These are phyloP conservation scores for Melipona quadrifasciata DNA, from an alignment of 1,140 invertebrate genomes.

Conservation along the genomic window DNA sequence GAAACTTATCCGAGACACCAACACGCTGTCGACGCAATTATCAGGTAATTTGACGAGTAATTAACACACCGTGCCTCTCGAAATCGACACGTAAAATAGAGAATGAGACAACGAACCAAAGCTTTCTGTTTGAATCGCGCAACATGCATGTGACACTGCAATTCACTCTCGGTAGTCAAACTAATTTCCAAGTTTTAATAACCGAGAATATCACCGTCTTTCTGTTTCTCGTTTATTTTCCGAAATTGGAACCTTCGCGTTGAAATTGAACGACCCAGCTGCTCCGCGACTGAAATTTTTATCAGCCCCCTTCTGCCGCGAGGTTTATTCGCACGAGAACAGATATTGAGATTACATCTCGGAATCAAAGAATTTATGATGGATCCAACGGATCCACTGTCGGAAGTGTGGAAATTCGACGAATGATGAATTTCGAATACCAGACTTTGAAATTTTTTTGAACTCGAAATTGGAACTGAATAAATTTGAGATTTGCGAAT, in stretches of 20 bases:
- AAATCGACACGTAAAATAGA: not conserved
- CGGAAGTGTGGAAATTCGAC: not conserved
- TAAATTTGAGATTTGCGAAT: no score
- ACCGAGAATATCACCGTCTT: no score
- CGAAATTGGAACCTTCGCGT: no score
- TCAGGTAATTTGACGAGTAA: not conserved
- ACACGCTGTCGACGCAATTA: not conserved
- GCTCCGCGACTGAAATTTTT: not conserved
- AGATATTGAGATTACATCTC: not conserved
- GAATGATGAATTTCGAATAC: not conserved
- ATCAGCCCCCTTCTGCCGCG: not conserved
- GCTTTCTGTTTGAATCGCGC: not conserved
- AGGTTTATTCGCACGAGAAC: not conserved
- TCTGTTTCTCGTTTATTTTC: no score
- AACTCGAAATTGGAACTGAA: no score
- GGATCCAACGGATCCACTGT: not conserved
- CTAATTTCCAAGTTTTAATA: not conserved
- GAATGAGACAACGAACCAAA: not conserved
- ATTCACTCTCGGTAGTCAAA: not conserved
- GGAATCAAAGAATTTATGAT: not conserved
- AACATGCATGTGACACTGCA: not conserved
- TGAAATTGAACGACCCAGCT: not conserved
- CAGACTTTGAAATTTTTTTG: not conserved
- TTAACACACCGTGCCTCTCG: not conserved
- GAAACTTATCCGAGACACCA: not conserved